A percentile compares a stretch with the other conserved stretches of the same genome.
Conservation (phyloP, 2,113 vertebrate species). For the Prietella phreatophila region DNA sequence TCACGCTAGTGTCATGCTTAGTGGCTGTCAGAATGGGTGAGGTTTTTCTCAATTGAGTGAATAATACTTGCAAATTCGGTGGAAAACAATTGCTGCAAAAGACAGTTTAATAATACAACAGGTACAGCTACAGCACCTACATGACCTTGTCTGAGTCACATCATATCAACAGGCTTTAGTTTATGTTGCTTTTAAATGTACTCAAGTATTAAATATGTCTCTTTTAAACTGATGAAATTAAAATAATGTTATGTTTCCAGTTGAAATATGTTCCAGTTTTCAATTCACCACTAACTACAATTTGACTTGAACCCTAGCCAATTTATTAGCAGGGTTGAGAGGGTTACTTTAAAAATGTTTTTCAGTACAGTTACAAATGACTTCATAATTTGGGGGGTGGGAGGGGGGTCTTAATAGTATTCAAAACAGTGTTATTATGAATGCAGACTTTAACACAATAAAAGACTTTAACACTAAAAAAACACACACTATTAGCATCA, state of each 20-base stretch:
- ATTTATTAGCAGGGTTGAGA: background rate
- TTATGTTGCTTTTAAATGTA: background rate
- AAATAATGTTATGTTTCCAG: background rate
- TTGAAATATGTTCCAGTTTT: background rate
- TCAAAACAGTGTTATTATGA: too few relatives aligned
- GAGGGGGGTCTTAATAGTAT: too few relatives aligned
- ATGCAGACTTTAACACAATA: too few relatives aligned
- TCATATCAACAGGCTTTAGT: background rate
- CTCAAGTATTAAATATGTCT: background rate
- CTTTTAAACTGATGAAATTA: background rate
- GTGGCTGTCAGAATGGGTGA: background rate
- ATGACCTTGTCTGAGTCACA: background rate
- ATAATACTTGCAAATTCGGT: background rate
- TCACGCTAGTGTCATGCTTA: background rate
- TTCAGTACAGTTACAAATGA: too few relatives aligned
- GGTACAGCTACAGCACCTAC: background rate
- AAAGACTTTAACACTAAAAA: too few relatives aligned
- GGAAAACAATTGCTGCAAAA: background rate
- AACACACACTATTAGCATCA: too few relatives aligned
- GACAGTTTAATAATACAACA: background rate
- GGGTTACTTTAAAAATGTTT: too few relatives aligned
- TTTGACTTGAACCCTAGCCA: background rate
- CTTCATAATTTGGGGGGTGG: too few relatives aligned
- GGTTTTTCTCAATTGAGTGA: background rate
- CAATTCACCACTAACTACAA: background rate